phyloP scores from a whole-genome alignment of 2,113 vertebrate genomes.

The Tupaia chinensis region DNA sequence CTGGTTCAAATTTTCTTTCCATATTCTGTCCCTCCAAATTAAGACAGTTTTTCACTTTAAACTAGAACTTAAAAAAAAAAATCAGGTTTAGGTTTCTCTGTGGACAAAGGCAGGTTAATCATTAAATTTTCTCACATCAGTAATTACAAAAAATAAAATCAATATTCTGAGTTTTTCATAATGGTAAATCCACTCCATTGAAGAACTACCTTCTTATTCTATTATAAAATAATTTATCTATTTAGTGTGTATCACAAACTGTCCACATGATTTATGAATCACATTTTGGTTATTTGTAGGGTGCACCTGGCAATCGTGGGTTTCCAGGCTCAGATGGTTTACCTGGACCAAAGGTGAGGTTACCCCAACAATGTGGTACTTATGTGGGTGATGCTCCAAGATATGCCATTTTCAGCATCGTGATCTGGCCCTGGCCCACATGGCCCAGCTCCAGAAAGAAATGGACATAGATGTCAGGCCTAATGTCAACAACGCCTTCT shows the following conservation, averaged over 20 bases:
- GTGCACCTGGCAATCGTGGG: slow-evolving; percentile 96
- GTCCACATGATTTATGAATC: background rate
- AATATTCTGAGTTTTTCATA: slow-evolving; percentile 35
- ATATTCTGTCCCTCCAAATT: background rate
- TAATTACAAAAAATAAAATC: slow-evolving; percentile 47
- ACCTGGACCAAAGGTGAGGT: slow-evolving; percentile 96
- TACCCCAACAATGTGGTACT: background rate
- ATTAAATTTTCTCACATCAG: slow-evolving; percentile 45
- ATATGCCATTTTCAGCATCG: background rate
- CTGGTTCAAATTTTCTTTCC: slow-evolving; percentile 38
- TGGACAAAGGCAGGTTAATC: background rate
- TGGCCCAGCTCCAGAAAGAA: background rate
- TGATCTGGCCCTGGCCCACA: accelerated
- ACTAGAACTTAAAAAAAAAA: slow-evolving; percentile 33
- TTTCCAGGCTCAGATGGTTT: slow-evolving; percentile 98
- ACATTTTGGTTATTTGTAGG: slow-evolving; percentile 86
- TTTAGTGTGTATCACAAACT: background rate
- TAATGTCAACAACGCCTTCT: background rate
- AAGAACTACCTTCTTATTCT: background rate
- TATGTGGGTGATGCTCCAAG: background rate
- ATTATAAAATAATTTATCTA: too few species aligned
- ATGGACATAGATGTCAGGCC: background rate
- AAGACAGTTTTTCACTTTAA: slow-evolving; percentile 49
- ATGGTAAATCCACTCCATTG: background rate
- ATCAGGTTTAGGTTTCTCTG: background rate